Conservation (phyloP, 2,888 invertebrate genomes). For the Adela reaumurella region DNA sequence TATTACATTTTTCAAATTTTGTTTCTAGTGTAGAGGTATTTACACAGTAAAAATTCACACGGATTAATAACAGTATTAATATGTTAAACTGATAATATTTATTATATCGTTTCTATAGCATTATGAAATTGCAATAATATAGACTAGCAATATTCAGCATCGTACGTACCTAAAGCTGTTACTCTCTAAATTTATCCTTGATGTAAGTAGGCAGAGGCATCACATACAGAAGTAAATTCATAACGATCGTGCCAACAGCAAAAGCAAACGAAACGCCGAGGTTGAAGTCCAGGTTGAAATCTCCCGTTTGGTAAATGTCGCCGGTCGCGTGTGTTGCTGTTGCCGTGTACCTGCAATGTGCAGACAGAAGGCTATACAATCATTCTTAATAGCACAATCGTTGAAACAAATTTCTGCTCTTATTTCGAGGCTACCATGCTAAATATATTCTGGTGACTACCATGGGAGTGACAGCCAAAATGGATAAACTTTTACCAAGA, state of each 20-base stretch:
- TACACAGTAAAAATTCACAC: neutral
- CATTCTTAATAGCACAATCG: too few relatives aligned
- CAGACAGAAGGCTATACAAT: too few relatives aligned
- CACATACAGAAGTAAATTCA: slow-evolving; percentile 82
- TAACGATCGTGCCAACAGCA: slow-evolving; percentile 72
- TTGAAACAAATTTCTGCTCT: too few relatives aligned
- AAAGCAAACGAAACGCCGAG: slow-evolving; percentile 80
- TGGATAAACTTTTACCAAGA: too few relatives aligned
- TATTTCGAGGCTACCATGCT: too few relatives aligned
- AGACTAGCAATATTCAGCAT: too few relatives aligned
- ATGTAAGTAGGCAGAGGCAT: slow-evolving; percentile 81
- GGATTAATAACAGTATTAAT: slow-evolving; percentile 9
- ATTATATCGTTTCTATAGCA: too few relatives aligned
- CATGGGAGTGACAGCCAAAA: too few relatives aligned
- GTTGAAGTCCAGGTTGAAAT: slow-evolving; percentile 71
- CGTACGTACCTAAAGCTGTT: slow-evolving; percentile 4
- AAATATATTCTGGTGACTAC: too few relatives aligned
- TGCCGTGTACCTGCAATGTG: too few relatives aligned
- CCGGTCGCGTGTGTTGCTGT: slow-evolving; percentile 52
- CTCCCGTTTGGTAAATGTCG: slow-evolving; percentile 54
- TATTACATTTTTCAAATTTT: too few relatives aligned
- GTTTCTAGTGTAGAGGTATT: slow-evolving; percentile 7
- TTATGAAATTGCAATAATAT: too few relatives aligned
- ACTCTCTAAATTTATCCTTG: slow-evolving; percentile 82
- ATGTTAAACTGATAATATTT: slow-evolving; percentile 15